Evolutionary conservation across 2,113 vertebrate species (phyloP).

Genomic region (Rhinolophus sinicus): DNA sequence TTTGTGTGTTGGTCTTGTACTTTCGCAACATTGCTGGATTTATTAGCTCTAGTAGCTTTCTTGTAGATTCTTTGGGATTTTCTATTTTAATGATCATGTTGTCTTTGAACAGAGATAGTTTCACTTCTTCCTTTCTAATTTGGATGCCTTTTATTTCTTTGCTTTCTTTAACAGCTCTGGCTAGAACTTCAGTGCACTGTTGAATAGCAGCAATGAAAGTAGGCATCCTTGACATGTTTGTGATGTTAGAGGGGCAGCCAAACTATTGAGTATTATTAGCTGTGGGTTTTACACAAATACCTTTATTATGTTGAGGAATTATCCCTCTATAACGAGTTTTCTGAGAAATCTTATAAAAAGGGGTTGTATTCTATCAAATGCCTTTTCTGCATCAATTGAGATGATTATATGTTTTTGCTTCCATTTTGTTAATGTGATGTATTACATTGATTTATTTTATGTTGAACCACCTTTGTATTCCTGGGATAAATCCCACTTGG

Average conservation of each 20-base stretch:
- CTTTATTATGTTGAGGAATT: constrained; percentile 15
- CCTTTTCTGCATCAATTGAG: constrained; percentile 7
- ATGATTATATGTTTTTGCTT: neutral
- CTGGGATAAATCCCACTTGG: neutral
- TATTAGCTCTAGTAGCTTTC: neutral
- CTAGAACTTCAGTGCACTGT: neutral
- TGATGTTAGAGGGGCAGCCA: neutral
- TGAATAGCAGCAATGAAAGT: neutral
- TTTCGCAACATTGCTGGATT: neutral
- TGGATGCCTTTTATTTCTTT: neutral
- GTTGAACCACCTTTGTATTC: neutral
- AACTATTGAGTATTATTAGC: neutral
- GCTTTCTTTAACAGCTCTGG: neutral
- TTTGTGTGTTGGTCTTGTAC: neutral
- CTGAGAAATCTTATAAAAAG: neutral
- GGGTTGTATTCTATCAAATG: neutral
- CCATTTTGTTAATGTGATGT: neutral
- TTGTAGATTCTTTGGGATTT: neutral
- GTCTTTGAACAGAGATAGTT: neutral
- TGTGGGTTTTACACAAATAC: neutral
- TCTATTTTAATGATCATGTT: neutral
- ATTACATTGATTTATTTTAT: constrained; percentile 15
- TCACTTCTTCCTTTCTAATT: neutral
- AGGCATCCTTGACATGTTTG: neutral
- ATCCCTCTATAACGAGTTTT: neutral